Base-by-base conservation (phyloP, 2,113 vertebrate species). In the Agelaius phoeniceus region DNA sequence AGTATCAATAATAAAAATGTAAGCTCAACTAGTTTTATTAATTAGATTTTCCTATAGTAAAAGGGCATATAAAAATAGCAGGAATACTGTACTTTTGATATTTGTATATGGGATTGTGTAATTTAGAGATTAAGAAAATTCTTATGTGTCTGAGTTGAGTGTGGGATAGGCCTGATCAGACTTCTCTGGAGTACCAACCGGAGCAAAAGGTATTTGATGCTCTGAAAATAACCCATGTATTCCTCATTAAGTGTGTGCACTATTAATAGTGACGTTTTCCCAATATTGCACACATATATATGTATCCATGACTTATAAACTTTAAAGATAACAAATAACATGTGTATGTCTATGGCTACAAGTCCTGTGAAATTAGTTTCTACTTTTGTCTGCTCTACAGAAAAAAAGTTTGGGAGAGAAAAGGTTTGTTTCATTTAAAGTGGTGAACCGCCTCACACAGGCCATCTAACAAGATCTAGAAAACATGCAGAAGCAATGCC, bases 101-200 rank as follows among this genome's bases (percentile, higher is more conserved):
- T 44, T 87, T 76, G 0, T 39, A 16, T 33, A 31, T 49, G 5
- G 1, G 37, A 30, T 41, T 73, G 43, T 65, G 5, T 43, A 0
- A 51, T 59, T 65, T 59, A 37, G 19, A 54, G 8, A 59, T 74
- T 48, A 61, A 58, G 17, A 59, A 77, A 33, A 15, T 9, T 73
- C 27, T 55, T 23, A 7, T 6, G 5, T 27, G 3, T 55, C 20
- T 73, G 35, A 81, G 44, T 43, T 68, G 33, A 61, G 4, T 41
- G 30, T 68, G 14, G 21, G 10, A 10, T n/a, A 63, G 37, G 7
- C 13, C 37, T 12, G 2, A 72, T 66, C 31, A 63, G 11, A 48
- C n/a, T 52, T 76, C 76, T 27, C 7, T 54, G 27, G 44, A 48
- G 9, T 43, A 68, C 5, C 20, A 21, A 48, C 68, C 20, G 72